Base-by-base conservation (phyloP, 2,113 vertebrate species). In the Nothobranchius kuhntae region DNA sequence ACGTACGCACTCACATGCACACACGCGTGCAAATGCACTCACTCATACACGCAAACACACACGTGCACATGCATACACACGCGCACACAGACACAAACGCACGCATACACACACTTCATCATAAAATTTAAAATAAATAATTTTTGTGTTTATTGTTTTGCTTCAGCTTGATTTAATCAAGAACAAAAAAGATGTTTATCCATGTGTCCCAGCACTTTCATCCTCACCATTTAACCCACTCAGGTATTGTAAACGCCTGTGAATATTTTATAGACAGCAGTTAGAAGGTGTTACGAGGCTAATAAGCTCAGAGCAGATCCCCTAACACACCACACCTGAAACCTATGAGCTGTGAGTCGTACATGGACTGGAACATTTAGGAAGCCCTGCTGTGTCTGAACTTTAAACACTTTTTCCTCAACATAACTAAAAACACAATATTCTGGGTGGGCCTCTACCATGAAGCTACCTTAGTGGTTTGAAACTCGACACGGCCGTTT, bases 271-370 rank as follows among this genome's bases (percentile, higher is more conserved):
- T 65, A 60, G 56, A 4, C 46, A 7, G 57, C 47, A 48, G 52
- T 56, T 68, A 56, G 59, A 55, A 71, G 71, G 56, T 76, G 69
- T 71, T 71, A 36, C 51, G 55, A 78, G 40, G n/a, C 65, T 68
- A 68, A 77, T 73, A 73, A 78, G 14, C 64, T 76, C 8, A 13
- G 57, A 71, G 13, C 36, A 48, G 13, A 58, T 78, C 50, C 61
- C 58, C 58, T 10, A 53, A 21, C 62, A 6, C 81, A 54, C 55
- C 38, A 14, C 36, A 42, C 72, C 64, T 66, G 73, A 76, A 72
- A 50, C 75, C 68, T 30, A 68, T 59, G 50, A 54, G 53, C 61
- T 76, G 10, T 13, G 38, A 61, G 70, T 13, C 2, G 61, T 48
- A 26, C 48, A 11, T 48, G 46, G 17, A 13, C 30, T 55, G 30